Evolutionary conservation across 2,113 vertebrate genomes (phyloP), one percentile per base, ranked within the genome.

Genomic region (Heptranchias perlo): DNA sequence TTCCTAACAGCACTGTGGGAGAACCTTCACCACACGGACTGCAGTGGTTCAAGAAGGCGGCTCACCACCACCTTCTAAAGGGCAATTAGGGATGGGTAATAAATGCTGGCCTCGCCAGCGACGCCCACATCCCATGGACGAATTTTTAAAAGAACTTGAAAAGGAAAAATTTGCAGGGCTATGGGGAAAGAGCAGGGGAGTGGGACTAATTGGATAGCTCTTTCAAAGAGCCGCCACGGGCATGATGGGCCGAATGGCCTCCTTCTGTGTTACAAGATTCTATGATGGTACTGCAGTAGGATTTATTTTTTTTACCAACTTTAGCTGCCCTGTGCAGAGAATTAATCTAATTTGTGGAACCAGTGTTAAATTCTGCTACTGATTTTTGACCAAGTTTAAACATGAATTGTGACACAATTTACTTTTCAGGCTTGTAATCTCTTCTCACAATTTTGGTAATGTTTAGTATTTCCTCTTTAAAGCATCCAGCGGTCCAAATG

Each of bases 401-500:
- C 49, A 49, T 86, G 47, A 28, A 23, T 10, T 52, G 47, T 76
- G 28, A n/a, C 6, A n/a, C 23, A 62, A 62, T 73, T 69, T 47
- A 52, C 23, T 49, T 69, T 89, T 7, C 13, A n/a, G 14, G 3
- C 21, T 31, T 64, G 2, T 18, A 67, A n/a, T n/a, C n/a, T n/a
- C 35, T n/a, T 67, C 3, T 95, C 44, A 31, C 28, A 25, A 84
- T 58, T 96, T 84, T 86, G 52, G 58, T 58, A 58, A 82, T 82
- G 5, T 82, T 73, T 49, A 11, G 14, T 58, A 94, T 16, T 96
- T 54, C 96, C 96, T 94, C 35, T 96, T 96, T 69, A 54, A 97
- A 99, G 99, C 99, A 0, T 99, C 98, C 0, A 97, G 98, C 0
- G 96, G 97, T 18, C 95, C 97, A 0, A 97, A 97, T 0, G 98